Conservation (phyloP, 2,113 vertebrate genomes). For the Tragelaphus imberbis region DNA sequence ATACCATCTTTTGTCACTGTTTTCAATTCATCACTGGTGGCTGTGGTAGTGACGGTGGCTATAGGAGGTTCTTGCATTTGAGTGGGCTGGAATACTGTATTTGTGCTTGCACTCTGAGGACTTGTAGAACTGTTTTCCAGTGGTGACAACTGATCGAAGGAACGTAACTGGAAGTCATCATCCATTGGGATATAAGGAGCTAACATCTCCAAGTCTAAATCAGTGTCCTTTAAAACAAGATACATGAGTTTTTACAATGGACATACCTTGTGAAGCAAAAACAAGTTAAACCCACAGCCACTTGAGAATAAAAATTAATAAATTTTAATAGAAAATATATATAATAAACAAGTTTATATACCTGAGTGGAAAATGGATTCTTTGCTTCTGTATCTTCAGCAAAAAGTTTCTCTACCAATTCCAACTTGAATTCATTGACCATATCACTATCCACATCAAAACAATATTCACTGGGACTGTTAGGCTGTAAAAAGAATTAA, state of each 20-base stretch:
- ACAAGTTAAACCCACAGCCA: slow-evolving; percentile 27
- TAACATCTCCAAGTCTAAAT: slow-evolving; percentile 96
- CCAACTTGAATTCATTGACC: slow-evolving; percentile 92
- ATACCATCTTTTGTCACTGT: slow-evolving; percentile 59
- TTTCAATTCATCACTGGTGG: slow-evolving; percentile 71
- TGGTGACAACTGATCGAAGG: slow-evolving; percentile 85
- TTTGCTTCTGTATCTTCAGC: slow-evolving; percentile 95
- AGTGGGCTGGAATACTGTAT: slow-evolving; percentile 71
- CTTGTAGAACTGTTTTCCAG: slow-evolving; percentile 81
- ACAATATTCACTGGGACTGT: slow-evolving; percentile 87
- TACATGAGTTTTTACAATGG: neutral
- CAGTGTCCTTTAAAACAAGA: slow-evolving; percentile 79
- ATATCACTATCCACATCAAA: slow-evolving; percentile 94
- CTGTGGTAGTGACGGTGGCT: neutral
- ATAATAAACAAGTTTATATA: slow-evolving; percentile 69
- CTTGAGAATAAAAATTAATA: slow-evolving; percentile 15
- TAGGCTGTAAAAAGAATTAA: slow-evolving; percentile 82
- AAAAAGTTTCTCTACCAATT: slow-evolving; percentile 97
- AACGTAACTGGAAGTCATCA: slow-evolving; percentile 95
- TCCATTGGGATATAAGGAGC: slow-evolving; percentile 99
- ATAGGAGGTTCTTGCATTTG: slow-evolving; percentile 47
- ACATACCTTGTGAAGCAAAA: slow-evolving; percentile 1
- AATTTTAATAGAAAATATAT: slow-evolving; percentile 5
- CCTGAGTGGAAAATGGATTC: slow-evolving; percentile 91
- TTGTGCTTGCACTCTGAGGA: slow-evolving; percentile 61